Percentiles rank a stretch among this genome's conserved stretches.
These are phyloP conservation scores for Etheostoma perlongum DNA, from an alignment of 2,797 vertebrate genomes.

Conservation along the genomic window DNA sequence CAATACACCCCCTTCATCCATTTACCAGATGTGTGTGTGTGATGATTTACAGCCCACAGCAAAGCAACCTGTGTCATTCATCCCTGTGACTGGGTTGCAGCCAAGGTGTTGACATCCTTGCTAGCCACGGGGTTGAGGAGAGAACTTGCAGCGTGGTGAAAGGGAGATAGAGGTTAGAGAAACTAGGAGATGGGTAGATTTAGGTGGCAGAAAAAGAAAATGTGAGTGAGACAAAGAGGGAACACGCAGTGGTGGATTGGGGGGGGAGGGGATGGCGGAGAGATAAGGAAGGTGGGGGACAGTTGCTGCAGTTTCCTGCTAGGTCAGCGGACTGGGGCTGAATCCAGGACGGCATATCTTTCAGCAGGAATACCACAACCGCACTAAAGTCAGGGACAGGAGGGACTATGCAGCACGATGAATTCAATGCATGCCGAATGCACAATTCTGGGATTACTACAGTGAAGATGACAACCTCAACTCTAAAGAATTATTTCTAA, in stretches of 20 bases:
- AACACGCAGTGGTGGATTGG: constrained; percentile 5
- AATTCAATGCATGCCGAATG: constrained; percentile 27
- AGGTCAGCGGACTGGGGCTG: constrained; percentile 70
- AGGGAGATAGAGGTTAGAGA: constrained; percentile 50
- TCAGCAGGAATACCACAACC: constrained; percentile 67
- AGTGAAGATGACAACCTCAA: constrained; percentile 9
- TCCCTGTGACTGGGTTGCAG: constrained; percentile 44
- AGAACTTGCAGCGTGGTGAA: constrained; percentile 40
- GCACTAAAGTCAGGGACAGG: constrained; percentile 42
- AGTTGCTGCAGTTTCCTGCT: constrained; percentile 62
- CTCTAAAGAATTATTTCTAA: not conserved
- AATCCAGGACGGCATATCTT: constrained; percentile 74
- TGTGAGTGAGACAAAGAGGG: constrained; percentile 43
- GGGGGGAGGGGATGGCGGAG: not conserved
- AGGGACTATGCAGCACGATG: not conserved
- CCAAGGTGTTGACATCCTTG: constrained; percentile 65
- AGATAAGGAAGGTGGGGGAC: not conserved
- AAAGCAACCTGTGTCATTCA: constrained; percentile 57
- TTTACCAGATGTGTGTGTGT: constrained; percentile 53
- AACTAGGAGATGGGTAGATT: constrained; percentile 45
- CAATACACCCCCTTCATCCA: constrained; percentile 37
- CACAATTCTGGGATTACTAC: constrained; percentile 13
- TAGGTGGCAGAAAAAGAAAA: constrained; percentile 35
- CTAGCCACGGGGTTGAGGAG: constrained; percentile 34
- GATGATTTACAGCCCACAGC: constrained; percentile 59